Evolutionary conservation across 2,888 invertebrate genomes (phyloP).

Genomic region (Pterobdella sp.): DNA sequence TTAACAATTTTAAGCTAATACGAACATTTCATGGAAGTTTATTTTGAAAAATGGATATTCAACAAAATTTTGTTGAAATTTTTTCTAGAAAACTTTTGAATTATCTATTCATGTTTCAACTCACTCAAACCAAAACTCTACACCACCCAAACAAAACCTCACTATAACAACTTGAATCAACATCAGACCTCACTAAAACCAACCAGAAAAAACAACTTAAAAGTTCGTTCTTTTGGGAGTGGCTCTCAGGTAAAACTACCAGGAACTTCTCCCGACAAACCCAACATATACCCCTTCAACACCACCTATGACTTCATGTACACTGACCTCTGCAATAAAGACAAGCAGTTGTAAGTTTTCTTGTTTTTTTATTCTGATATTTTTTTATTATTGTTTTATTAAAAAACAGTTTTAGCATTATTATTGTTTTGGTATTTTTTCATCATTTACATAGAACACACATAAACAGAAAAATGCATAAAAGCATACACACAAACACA

Average conservation of each 20-base stretch:
- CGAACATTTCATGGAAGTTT: too few species aligned
- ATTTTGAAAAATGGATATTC: too few species aligned
- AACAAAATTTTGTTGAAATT: too few species aligned
- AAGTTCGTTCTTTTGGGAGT: slow-evolving; percentile 76
- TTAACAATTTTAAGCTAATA: too few species aligned
- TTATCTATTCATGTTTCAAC: too few species aligned
- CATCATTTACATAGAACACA: neutral
- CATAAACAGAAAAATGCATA: neutral
- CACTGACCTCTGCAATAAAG: slow-evolving; percentile 76
- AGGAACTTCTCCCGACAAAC: slow-evolving; percentile 78
- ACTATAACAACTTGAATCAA: too few species aligned
- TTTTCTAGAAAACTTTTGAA: too few species aligned
- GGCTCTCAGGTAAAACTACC: slow-evolving; percentile 77
- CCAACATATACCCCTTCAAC: slow-evolving; percentile 94
- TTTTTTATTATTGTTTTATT: neutral
- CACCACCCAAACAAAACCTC: too few species aligned
- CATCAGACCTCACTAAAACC: too few species aligned
- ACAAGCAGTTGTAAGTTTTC: slow-evolving; percentile 72
- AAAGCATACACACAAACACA: neutral
- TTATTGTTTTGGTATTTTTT: neutral
- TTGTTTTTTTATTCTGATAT: neutral
- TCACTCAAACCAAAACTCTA: too few species aligned
- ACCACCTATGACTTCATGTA: slow-evolving; percentile 91
- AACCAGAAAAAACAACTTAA: slow-evolving; percentile 86
- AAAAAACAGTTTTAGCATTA: neutral